Percentiles rank a stretch among this genome's conserved stretches.
phyloP scores from a whole-genome alignment of 1,140 invertebrate genomes.

The Drosophila takahashii region DNA sequence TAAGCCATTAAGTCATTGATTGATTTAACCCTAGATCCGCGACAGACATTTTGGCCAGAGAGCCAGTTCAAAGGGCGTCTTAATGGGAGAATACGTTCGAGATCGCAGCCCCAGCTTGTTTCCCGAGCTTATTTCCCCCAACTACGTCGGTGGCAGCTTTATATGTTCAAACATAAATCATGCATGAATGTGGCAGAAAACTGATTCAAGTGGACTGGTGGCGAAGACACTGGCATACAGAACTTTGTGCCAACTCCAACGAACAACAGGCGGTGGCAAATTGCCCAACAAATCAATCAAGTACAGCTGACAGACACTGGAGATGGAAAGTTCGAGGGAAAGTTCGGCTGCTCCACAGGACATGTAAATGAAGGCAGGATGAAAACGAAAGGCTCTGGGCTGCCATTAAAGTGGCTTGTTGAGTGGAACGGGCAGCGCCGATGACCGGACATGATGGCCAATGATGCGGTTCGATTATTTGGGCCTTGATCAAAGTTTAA shows the following conservation, averaged over 20 bases:
- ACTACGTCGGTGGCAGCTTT: constrained; percentile 30
- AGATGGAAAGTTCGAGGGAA: constrained; percentile 4
- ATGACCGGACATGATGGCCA: constrained; percentile 20
- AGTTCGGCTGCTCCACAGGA: constrained; percentile 19
- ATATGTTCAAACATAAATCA: constrained; percentile 53
- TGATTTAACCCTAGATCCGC: constrained; percentile 27
- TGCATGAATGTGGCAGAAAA: constrained; percentile 53
- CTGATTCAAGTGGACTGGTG: constrained; percentile 35
- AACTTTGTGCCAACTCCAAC: constrained; percentile 32
- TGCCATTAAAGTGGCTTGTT: constrained; percentile 40
- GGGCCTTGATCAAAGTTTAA: constrained; percentile 31
- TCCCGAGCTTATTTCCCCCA: constrained; percentile 5
- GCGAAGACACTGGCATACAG: constrained; percentile 30
- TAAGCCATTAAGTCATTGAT: constrained; percentile 60
- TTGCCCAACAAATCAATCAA: constrained; percentile 57
- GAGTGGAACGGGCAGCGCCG: constrained; percentile 2
- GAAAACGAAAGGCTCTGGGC: constrained; percentile 26
- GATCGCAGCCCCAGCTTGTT: background rate
- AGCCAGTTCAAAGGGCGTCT: constrained; percentile 13
- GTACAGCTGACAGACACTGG: constrained; percentile 33
- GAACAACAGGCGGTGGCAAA: constrained; percentile 46
- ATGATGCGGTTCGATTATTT: constrained; percentile 49
- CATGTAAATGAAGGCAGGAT: constrained; percentile 41
- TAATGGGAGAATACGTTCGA: background rate
- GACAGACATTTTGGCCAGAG: constrained; percentile 11